These are phyloP conservation scores for Antigone vipio DNA, from an alignment of 2,113 vertebrate genomes.

Conservation along the genomic window DNA sequence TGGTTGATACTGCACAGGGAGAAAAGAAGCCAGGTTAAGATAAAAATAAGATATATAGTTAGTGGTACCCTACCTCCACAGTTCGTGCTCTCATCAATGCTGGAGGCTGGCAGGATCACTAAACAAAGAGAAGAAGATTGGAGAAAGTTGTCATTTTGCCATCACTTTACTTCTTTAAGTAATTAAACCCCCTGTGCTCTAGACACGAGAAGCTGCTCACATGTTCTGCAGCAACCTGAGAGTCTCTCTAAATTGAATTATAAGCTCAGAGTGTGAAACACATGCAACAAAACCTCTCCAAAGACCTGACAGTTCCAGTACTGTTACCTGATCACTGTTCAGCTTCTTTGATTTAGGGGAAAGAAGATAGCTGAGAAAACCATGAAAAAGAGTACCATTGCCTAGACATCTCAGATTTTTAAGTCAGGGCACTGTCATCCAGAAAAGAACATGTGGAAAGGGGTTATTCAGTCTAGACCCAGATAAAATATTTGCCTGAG, in stretches of 20 bases:
- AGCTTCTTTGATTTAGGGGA: not conserved
- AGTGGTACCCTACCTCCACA: conserved; percentile 87
- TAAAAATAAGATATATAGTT: conserved; percentile 57
- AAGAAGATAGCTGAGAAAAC: not conserved
- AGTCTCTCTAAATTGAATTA: not conserved
- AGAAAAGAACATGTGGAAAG: not conserved
- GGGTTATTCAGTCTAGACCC: not conserved
- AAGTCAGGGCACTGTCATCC: not conserved
- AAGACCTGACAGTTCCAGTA: not conserved
- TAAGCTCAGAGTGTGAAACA: not conserved
- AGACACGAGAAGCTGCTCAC: not conserved
- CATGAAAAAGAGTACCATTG: not conserved
- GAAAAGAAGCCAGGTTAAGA: conserved; percentile 50
- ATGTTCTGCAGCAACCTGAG: not conserved
- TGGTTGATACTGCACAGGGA: conserved; percentile 51
- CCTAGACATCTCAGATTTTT: not conserved
- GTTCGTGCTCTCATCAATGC: conserved; percentile 86
- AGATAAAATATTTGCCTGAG: not conserved
- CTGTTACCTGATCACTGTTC: not conserved
- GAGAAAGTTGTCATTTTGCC: conserved; percentile 37
- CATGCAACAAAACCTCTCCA: not conserved
- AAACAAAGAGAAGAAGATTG: conserved; percentile 53
- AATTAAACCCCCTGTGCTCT: conserved; percentile 27
- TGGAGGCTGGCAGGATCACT: conserved; percentile 96
- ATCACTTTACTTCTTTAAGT: not conserved